These are phyloP conservation scores for Petrolisthes manimaculis DNA, from an alignment of 2,888 invertebrate species.

Conservation along the genomic window DNA sequence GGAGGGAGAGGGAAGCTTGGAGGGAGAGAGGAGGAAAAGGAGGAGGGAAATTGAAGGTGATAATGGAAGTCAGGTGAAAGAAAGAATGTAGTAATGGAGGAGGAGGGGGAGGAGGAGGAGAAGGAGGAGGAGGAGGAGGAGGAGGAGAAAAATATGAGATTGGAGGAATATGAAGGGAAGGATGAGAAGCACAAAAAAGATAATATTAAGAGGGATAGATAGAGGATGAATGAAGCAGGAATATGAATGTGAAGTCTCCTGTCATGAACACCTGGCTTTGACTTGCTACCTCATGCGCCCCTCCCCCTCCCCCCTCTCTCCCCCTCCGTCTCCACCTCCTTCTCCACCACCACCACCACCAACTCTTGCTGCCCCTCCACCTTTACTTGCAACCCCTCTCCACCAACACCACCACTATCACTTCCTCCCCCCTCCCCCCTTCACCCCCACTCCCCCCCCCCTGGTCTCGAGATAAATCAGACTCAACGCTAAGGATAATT, in stretches of 20 bases:
- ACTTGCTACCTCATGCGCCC: background rate
- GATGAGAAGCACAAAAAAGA: too few relatives aligned
- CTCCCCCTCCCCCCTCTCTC: background rate
- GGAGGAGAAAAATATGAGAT: too few relatives aligned
- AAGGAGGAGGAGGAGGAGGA: too few relatives aligned
- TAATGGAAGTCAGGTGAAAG: too few relatives aligned
- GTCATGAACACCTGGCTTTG: background rate
- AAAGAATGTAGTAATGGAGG: too few relatives aligned
- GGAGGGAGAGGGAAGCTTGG: too few relatives aligned
- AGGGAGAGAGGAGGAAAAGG: background rate
- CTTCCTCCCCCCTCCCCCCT: background rate
- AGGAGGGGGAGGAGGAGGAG: too few relatives aligned
- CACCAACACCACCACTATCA: background rate
- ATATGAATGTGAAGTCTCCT: background rate
- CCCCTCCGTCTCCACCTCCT: background rate
- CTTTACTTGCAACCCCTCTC: background rate
- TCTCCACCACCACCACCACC: background rate
- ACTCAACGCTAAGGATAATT: background rate
- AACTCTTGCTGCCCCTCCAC: background rate
- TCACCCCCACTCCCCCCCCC: background rate
- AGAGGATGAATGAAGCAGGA: conserved; percentile 10
- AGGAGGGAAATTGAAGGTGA: background rate
- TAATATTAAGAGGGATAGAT: background rate
- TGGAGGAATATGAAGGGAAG: too few relatives aligned
- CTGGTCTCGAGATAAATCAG: background rate